These are phyloP conservation scores for Elanus axillaris DNA, from an alignment of 2,113 vertebrate genomes.

Conservation along the genomic window DNA sequence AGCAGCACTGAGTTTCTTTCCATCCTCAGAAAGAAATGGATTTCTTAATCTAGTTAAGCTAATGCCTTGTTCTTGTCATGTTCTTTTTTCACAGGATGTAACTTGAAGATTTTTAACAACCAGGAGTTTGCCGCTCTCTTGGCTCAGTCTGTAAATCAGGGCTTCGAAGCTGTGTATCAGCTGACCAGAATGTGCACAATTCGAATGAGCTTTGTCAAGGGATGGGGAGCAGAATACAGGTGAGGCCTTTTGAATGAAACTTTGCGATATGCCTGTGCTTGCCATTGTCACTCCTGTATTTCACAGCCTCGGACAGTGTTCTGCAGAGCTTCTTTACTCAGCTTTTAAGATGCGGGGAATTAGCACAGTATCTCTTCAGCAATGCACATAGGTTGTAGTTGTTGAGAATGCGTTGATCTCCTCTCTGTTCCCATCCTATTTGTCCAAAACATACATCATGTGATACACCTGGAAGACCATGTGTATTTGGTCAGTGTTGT, in stretches of 20 bases:
- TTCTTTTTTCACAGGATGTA: constrained; percentile 81
- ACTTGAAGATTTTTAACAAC: constrained; percentile 99
- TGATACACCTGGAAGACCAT: neutral
- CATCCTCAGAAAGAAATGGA: neutral
- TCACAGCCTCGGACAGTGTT: neutral
- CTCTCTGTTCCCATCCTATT: neutral
- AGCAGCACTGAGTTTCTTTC: neutral
- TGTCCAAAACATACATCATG: neutral
- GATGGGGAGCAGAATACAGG: constrained; percentile 97
- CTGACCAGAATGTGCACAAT: constrained; percentile 98
- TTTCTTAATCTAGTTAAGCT: neutral
- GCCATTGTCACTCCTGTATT: fast-evolving
- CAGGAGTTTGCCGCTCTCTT: constrained; percentile 96
- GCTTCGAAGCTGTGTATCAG: constrained; percentile 97
- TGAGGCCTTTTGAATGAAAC: neutral
- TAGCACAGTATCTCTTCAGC: too few relatives aligned
- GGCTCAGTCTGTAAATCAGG: constrained; percentile 97
- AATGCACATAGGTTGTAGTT: fast-evolving
- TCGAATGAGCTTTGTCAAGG: constrained; percentile 98
- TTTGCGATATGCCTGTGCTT: fast-evolving
- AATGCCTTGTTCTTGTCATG: neutral
- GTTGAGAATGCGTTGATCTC: neutral
- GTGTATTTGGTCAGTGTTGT: neutral
- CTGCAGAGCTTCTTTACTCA: fast-evolving
- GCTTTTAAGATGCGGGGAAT: too few relatives aligned